Evolutionary conservation across 37 sponge, comb jelly and placozoan species (phyloP), one percentile per base, ranked within the genome.

Genomic region (Agelas oroides): DNA sequence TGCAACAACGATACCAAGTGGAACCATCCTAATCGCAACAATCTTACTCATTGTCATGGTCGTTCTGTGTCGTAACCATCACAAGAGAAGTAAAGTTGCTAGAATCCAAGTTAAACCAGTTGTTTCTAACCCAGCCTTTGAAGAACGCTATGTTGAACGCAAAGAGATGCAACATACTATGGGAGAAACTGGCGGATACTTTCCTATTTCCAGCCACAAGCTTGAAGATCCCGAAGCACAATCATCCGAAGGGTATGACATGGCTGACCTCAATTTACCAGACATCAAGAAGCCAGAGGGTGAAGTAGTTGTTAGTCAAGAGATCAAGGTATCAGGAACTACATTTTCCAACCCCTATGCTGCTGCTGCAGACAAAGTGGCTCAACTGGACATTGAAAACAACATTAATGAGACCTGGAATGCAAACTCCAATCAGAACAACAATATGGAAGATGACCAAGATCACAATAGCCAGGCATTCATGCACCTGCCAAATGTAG

Each of bases 1-100:
- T 21, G 75, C 73, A 27, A 75, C 66, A 14, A 31, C 64, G 24
- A 84, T 84, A 41, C 84, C 84, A 6, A 65, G 57, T 75, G 75
- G 73, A 27, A 71, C 46, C 0, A 70, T 82, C 28, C 71, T 81
- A 15, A 20, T 82, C 30, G 23, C 37, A 23, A 37, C 23, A 0
- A 20, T 70, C 18, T 39, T 82, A 24, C 57, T 82, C 20, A 82
- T 82, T 57, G 2, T 70, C 21, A 30, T 82, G 21, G 82, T 60
- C 30, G 3, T 18, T 19, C 14, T 71, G 2, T 58, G 61, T 28
- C 35, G 5, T 24, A 58, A 30, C 0, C 41, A 56, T 18, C 23
- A 35, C 55, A 65, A 20, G 21, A 79, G 24, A 2, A 46, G 58
- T 17, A 30, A 36, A 38, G 16, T 21, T 13, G 30, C 57, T 38